phyloP scores from a whole-genome alignment of 2,113 vertebrate species.

The Guaruba guarouba region DNA sequence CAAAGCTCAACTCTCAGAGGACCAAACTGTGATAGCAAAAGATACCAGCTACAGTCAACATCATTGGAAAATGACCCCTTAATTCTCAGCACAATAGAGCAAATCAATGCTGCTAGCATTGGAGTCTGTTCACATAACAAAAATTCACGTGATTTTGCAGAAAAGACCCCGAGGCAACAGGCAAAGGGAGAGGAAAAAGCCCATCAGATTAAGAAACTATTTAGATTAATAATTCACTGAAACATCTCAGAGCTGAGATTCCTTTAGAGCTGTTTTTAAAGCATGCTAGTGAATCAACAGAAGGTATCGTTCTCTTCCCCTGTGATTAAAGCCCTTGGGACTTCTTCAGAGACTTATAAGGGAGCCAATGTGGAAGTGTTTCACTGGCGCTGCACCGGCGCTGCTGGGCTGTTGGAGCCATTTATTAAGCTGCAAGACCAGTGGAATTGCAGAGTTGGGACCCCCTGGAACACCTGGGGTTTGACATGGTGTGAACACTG shows the following conservation, averaged over 20 bases:
- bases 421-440: background rate
- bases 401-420: background rate
- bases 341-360: background rate
- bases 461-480: accelerated
- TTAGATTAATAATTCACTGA: background rate
- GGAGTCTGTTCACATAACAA: background rate
- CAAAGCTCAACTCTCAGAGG: background rate
- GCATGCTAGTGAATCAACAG: background rate
- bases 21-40: background rate
- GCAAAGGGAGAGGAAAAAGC: background rate
- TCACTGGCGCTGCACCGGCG: accelerated
- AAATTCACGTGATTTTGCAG: background rate
- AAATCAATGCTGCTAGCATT: background rate
- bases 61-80: background rate
- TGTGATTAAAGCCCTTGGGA: background rate
- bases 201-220: background rate
- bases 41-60: background rate
- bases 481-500: background rate
- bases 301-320: background rate
- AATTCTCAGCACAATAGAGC: background rate
- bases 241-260: background rate
- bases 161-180: background rate
- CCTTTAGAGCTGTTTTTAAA: background rate
- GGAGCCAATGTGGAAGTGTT: accelerated
- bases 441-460: background rate